Base-by-base conservation (phyloP, 2,113 vertebrate species). In the Lampris incognitus region DNA sequence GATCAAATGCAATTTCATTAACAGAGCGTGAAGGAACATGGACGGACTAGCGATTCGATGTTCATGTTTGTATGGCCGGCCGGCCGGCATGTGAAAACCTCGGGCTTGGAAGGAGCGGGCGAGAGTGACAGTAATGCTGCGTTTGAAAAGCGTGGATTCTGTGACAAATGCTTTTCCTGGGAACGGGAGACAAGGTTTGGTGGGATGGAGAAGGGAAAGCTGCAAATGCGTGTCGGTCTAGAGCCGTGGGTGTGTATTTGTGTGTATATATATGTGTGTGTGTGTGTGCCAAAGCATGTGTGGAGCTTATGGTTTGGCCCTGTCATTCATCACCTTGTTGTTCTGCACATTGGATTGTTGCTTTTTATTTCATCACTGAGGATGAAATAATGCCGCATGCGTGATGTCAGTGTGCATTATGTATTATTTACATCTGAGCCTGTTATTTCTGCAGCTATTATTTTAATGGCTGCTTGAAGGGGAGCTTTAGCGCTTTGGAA, bases 341-440 rank as follows among this genome's bases (percentile, higher is more conserved):
- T 78, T 76, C 85, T 81, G 84, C 87, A 85, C 90, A 86, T 89
- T 81, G 85, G 87, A 84, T 92, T 88, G 86, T 87, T 88, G 78
- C 91, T 85, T 55, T 93, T 94, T 91, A 89, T 86, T 91, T 85
- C 86, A 85, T 76, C 82, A 65, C 85, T 84, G 92, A 93, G 89
- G 68, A 90, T 79, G 82, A 91, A 91, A 94, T 94, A 91, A 91
- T 90, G 91, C 94, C 69, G 41, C 94, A 37, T 13, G 95, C 93
- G 92, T 93, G 92, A 93, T 93, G 92, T 94, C 94, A 95, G 51
- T 44, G 2, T 62, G 95, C 96, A 96, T 96, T 95, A 96, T 96
- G 92, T 93, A 96, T 95, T 93, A 94, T 91, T 93, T 94, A 93
- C 93, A 92, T 95, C 95, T 95, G 95, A 91, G 67, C 4, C 13